Conservation (phyloP, 2,113 vertebrate genomes). For the Sorex araneus region DNA sequence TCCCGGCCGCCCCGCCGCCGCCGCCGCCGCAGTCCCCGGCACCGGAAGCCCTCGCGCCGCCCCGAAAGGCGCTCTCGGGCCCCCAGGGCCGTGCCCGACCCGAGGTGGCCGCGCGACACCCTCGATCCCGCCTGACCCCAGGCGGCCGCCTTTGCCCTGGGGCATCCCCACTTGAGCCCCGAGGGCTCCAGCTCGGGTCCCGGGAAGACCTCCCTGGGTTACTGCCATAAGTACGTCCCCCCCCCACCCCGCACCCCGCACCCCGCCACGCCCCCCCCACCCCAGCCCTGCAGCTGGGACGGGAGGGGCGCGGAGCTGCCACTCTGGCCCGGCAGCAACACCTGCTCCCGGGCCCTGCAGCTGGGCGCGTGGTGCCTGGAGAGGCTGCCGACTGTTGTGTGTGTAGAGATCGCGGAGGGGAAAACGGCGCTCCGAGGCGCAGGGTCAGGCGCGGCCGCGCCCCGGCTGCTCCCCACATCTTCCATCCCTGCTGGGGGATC, state of each 20-base stretch:
- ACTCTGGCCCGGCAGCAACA: slow-evolving; percentile 71
- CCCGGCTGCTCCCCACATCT: not conserved
- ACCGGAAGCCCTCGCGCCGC: slow-evolving; percentile 82
- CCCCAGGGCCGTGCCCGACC: slow-evolving; percentile 61
- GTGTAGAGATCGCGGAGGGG: slow-evolving; percentile 65
- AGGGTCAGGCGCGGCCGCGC: not conserved
- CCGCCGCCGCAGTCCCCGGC: slow-evolving; percentile 70
- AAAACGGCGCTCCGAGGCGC: slow-evolving; percentile 68
- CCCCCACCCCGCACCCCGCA: too few species aligned
- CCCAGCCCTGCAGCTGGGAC: slow-evolving; percentile 77
- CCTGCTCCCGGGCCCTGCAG: slow-evolving; percentile 83
- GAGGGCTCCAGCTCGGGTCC: slow-evolving; percentile 34
- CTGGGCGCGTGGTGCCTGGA: slow-evolving; percentile 78
- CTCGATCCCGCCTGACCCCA: slow-evolving; percentile 3
- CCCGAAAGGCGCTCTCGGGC: slow-evolving; percentile 62
- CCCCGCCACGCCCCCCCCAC: not conserved
- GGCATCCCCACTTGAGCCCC: slow-evolving; percentile 13
- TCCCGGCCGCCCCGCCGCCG: slow-evolving; percentile 78
- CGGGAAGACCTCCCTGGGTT: slow-evolving; percentile 31
- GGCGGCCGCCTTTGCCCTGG: slow-evolving; percentile 17
- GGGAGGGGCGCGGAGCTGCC: slow-evolving; percentile 68
- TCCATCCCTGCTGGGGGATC: not conserved
- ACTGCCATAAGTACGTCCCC: slow-evolving; percentile 10
- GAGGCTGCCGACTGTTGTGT: slow-evolving; percentile 75
- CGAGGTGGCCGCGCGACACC: slow-evolving; percentile 27